Percentiles rank a stretch among this genome's conserved stretches.
These are phyloP conservation scores for Cygnus atratus DNA, from an alignment of 2,113 vertebrate genomes.

Conservation along the genomic window DNA sequence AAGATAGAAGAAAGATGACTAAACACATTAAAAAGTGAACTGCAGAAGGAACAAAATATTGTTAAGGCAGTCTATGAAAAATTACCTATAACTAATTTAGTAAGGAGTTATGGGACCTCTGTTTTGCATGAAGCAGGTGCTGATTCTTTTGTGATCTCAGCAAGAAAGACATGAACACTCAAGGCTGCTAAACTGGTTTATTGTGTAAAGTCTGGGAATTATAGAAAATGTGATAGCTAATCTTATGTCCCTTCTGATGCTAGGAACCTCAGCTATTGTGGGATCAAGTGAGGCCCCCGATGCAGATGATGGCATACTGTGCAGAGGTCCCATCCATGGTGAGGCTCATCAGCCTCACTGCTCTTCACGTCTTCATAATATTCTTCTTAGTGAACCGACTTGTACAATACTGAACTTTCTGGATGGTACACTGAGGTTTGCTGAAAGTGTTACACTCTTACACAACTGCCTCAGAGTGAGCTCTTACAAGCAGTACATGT, in stretches of 20 bases:
- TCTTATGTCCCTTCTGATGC: background rate
- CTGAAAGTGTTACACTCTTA: background rate
- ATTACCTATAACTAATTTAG: background rate
- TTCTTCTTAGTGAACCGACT: background rate
- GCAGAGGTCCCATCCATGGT: too few species aligned
- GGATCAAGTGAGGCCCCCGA: background rate
- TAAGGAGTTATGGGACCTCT: background rate
- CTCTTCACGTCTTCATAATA: background rate
- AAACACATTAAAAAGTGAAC: background rate
- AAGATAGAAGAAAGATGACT: background rate
- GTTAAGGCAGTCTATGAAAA: background rate
- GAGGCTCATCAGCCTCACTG: too few species aligned
- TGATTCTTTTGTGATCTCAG: background rate
- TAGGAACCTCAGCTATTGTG: background rate
- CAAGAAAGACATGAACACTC: background rate
- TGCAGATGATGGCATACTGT: too few species aligned
- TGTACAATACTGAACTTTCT: background rate
- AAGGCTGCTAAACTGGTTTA: background rate
- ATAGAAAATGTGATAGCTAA: background rate
- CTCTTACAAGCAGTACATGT: background rate
- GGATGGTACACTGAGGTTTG: background rate
- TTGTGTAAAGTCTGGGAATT: background rate
- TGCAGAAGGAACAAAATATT: background rate
- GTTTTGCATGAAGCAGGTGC: background rate
- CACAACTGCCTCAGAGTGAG: rapidly evolving